Percentiles rank a stretch among this genome's conserved stretches.
phyloP scores from a whole-genome alignment of 2,888 invertebrate genomes.

The Nemoura dubitans region DNA sequence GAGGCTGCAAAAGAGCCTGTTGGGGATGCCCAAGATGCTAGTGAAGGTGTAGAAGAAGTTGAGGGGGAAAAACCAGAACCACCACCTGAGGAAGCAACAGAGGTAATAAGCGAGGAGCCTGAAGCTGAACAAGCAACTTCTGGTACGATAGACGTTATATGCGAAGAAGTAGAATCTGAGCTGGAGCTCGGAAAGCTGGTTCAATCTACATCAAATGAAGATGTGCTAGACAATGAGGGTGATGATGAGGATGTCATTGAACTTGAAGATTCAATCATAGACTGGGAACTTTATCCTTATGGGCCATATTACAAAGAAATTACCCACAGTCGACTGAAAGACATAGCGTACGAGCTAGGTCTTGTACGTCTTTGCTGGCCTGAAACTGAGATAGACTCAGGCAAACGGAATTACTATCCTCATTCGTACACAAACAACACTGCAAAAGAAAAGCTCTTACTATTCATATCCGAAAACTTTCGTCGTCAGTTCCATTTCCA shows the following conservation, averaged over 20 bases:
- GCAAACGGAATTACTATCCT: constrained; percentile 70
- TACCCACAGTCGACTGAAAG: constrained; percentile 65
- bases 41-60: not conserved
- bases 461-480: constrained; percentile 82
- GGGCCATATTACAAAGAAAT: constrained; percentile 56
- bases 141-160: no score
- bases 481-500: constrained; percentile 72
- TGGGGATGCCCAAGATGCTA: not conserved
- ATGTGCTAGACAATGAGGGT: not conserved
- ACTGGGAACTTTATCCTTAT: constrained; percentile 19
- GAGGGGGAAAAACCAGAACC: not conserved
- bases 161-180: not conserved
- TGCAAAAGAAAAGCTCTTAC: constrained; percentile 74
- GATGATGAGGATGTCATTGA: not conserved
- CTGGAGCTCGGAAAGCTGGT: not conserved
- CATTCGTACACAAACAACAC: constrained; percentile 71
- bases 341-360: constrained; percentile 69
- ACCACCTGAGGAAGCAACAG: no score
- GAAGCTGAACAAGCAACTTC: no score
- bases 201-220: not conserved
- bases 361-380: constrained; percentile 74
- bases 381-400: constrained; percentile 62
- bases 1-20: not conserved
- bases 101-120: no score
- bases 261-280: constrained; percentile 19